Evolutionary conservation across 2,113 vertebrate genomes (phyloP), one percentile per base, ranked within the genome.

Genomic region (Petrocephalus zakoni): DNA sequence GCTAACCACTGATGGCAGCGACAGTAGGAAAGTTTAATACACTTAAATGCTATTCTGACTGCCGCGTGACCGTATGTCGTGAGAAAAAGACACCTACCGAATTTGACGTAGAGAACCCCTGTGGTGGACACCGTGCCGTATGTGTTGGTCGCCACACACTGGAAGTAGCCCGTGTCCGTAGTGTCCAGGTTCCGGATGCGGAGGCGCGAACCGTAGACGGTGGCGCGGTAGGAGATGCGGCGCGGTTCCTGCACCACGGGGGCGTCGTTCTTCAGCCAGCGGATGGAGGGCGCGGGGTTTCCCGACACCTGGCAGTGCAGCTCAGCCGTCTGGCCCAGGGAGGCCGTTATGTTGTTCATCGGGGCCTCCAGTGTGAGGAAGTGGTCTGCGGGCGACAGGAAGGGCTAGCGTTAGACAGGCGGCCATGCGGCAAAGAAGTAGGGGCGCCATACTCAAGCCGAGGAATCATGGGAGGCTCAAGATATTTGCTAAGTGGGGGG

Each of bases 311-410:
- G 96, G 90, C 98, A 99, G 92, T 97, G 95, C 88, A 99, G 95
- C 91, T 99, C 98, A 0, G 98, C 98, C 0, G 96, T 98, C 91
- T 97, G 97, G 25, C 98, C 98, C 68, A 99, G 94, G 0, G 98
- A 98, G 0, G 98, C 99, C 78, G 98, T 99, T 92, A 99, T 99
- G 94, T 99, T 99, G 92, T 99, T 99, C 98, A 99, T 98, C 0
- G 98, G 98, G 4, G 97, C 96, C 4, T 98, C 97, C 0, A 99
- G 96, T 0, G 92, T 97, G 92, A 99, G 93, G 93, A 95, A 97
- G 86, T 96, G 95, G 90, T 96, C 98, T 99, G 94, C 25, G 55
- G 82, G 15, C 21, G 0, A 86, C 19, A 34, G 37, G 78, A 19
- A 47, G 17, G 42, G 78, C 37, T 21, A 7, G 42, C 29, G 13